Evolutionary conservation across 2,797 vertebrate species (phyloP).

Genomic region (Parotocinclus haroldoi): DNA sequence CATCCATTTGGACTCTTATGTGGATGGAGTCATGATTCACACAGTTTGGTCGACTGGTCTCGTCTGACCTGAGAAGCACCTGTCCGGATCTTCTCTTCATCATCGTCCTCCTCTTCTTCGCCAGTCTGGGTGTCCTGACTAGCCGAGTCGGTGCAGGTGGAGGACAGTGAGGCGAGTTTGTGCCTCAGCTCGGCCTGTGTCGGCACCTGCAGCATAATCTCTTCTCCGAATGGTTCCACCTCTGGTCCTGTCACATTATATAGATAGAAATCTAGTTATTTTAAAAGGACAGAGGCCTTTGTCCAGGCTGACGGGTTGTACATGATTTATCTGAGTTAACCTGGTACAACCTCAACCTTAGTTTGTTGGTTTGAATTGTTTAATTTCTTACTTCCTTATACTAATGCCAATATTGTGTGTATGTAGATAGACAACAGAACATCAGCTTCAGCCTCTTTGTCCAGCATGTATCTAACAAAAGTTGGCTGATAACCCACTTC

Average conservation of each 20-base stretch:
- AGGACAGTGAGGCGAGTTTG: constrained; percentile 77
- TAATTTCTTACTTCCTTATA: too few species aligned
- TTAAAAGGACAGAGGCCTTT: too few species aligned
- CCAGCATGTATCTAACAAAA: too few species aligned
- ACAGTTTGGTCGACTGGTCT: constrained; percentile 55
- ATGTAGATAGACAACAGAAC: too few species aligned
- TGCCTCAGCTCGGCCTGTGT: constrained; percentile 74
- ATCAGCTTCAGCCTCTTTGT: too few species aligned
- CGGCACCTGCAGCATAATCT: constrained; percentile 86
- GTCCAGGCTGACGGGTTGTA: too few species aligned
- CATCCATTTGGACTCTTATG: constrained; percentile 26
- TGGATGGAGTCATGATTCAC: constrained; percentile 71
- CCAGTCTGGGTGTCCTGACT: constrained; percentile 77
- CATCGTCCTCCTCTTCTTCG: constrained; percentile 61
- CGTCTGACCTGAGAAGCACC: constrained; percentile 52
- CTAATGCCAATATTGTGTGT: too few species aligned
- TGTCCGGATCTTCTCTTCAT: constrained; percentile 60
- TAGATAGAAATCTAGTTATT: too few species aligned
- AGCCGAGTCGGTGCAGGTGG: constrained; percentile 74
- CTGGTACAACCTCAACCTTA: too few species aligned
- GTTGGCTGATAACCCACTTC: too few species aligned
- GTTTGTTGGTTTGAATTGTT: too few species aligned
- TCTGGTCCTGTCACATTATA: constrained; percentile 69
- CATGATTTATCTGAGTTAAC: too few species aligned
- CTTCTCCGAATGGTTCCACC: constrained; percentile 65